A percentile compares a stretch with the other conserved stretches of the same genome.
Conservation (phyloP, 2,797 vertebrate species). For the Anguilla obscura region DNA sequence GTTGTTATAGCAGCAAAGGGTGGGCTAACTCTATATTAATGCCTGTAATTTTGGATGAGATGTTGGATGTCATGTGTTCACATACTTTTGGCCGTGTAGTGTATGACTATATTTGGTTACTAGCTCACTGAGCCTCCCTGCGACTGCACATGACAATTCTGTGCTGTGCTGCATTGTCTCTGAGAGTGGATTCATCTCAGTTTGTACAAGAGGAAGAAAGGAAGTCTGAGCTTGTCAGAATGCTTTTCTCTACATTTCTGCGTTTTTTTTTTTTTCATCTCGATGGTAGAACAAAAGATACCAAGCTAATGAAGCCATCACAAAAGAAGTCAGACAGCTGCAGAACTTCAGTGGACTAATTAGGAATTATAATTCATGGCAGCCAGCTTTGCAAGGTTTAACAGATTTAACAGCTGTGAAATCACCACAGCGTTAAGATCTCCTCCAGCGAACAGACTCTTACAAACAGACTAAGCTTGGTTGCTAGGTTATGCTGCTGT, state of each 20-base stretch:
- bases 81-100: no score
- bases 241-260: not conserved
- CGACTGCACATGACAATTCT: not conserved
- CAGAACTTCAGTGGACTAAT: not conserved
- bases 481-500: not conserved
- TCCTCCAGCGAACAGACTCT: not conserved
- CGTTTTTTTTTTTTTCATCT: not conserved
- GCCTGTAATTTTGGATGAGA: no score
- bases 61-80: no score
- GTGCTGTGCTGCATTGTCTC: not conserved
- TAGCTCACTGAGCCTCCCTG: not conserved
- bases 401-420: constrained; percentile 12
- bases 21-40: no score
- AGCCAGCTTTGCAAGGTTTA: not conserved
- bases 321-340: constrained; percentile 6
- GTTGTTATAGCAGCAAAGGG: no score
- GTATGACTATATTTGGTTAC: not conserved
- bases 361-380: constrained; percentile 6
- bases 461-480: not conserved
- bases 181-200: not conserved
- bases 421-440: not conserved
- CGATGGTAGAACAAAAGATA: not conserved
- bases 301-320: not conserved
- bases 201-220: not conserved
- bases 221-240: not conserved